Base-by-base conservation (phyloP, 2,797 vertebrate species). In the Pempheris klunzingeri region DNA sequence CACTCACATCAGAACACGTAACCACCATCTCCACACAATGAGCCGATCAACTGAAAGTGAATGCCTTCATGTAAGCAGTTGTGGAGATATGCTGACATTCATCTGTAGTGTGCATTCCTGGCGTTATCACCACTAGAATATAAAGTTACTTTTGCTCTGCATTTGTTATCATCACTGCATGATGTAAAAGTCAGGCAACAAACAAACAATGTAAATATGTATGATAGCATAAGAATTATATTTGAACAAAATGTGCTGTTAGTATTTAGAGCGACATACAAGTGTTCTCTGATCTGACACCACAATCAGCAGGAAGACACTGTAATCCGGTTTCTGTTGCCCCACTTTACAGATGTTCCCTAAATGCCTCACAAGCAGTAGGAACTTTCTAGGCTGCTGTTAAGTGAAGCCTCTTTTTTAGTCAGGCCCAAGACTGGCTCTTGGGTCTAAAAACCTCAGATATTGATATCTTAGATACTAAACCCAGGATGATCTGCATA, bases 1-100 rank as follows among this genome's bases (percentile, higher is more conserved):
- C 57, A 20, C 28, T 57, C 39, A 71, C 34, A 70, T 65, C 54
- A 53, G 24, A 76, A n/a, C 22, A 17, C 13, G 11, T n/a, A 73
- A 17, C 44, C 49, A 53, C 52, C 24, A 50, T 65, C 32, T 61
- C 60, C 22, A 53, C 41, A 43, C 20, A 26, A 28, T 49, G 62
- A 67, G 52, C 20, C 17, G 30, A 62, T 73, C 47, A 52, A 20
- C 22, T 65, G 41, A 66, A 62, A 46, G 7, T 12, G 13, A 30
- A 47, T 18, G 11, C 18, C 43, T 53, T 44, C 39, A 46, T 53
- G 12, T 14, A 34, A 39, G 13, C 41, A 28, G 41, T 17, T 47
- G 67, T 46, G 22, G 30, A 50, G 18, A 15, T 52, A 24, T 39
- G 17, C 38, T 67, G 32, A 49, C 15, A 14, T 47, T 20, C 36